Percentiles rank a stretch among this genome's conserved stretches.
Evolutionary conservation across 2,797 vertebrate species (phyloP).

Genomic region (Decapterus maruadsi): DNA sequence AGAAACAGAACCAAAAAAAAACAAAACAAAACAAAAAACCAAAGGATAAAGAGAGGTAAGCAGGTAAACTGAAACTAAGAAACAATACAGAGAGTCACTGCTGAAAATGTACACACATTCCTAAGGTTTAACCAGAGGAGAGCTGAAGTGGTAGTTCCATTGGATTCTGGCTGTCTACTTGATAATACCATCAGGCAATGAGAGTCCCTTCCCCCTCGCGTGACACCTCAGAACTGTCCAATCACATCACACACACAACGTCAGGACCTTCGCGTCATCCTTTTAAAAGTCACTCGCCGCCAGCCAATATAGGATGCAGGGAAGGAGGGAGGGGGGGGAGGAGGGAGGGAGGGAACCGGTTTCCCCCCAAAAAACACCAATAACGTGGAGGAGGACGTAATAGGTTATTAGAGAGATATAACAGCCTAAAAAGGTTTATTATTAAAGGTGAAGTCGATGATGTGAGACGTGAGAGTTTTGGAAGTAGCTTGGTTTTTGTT

Average conservation of each 20-base stretch:
- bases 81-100: constrained; percentile 88
- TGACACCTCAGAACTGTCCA: constrained; percentile 84
- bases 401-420: constrained; percentile 40
- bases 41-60: constrained; percentile 81
- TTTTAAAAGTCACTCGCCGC: constrained; percentile 59
- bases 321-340: too few species aligned
- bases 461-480: constrained; percentile 82
- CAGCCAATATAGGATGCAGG: constrained; percentile 6
- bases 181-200: constrained; percentile 72
- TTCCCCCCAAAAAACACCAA: constrained; percentile 43
- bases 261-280: constrained; percentile 58
- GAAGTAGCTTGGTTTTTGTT: constrained; percentile 83
- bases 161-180: constrained; percentile 78
- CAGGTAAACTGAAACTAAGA: constrained; percentile 81
- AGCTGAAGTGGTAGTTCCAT: constrained; percentile 88
- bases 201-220: constrained; percentile 76
- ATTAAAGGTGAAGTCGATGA: constrained; percentile 69
- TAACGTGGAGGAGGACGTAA: constrained; percentile 11
- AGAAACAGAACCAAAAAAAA: constrained; percentile 64
- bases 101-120: constrained; percentile 93
- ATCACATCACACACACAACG: constrained; percentile 62
- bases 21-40: constrained; percentile 71
- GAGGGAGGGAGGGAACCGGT: too few species aligned
- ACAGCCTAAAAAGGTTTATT: constrained; percentile 54
- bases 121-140: constrained; percentile 91